These are phyloP conservation scores for Drosophila koepferae DNA, from an alignment of 2,888 invertebrate species.

Conservation along the genomic window DNA sequence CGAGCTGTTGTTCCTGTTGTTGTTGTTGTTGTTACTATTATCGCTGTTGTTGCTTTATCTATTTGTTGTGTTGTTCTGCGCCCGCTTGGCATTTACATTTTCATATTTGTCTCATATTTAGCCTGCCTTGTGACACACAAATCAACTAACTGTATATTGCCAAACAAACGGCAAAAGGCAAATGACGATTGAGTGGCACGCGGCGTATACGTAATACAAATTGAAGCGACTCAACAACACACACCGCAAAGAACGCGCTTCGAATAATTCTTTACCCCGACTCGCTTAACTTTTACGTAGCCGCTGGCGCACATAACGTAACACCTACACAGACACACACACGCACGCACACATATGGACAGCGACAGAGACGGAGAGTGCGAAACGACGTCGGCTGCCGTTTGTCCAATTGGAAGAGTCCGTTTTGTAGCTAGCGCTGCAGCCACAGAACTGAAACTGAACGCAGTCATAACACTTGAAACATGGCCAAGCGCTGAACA, in stretches of 20 bases:
- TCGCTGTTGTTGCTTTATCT: constrained; percentile 59
- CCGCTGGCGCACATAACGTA: constrained; percentile 13
- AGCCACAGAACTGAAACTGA: constrained; percentile 70
- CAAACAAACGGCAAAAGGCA: constrained; percentile 56
- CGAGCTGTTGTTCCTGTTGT: no score
- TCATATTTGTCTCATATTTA: constrained; percentile 68
- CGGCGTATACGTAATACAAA: constrained; percentile 75
- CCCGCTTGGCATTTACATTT: constrained; percentile 63
- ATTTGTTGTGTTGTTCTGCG: constrained; percentile 38
- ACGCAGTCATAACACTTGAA: constrained; percentile 63
- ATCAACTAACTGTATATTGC: constrained; percentile 50
- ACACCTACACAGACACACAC: neutral
- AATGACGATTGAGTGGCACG: constrained; percentile 52
- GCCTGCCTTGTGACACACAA: constrained; percentile 67
- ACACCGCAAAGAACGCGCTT: constrained; percentile 48
- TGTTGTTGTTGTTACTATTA: constrained; percentile 32
- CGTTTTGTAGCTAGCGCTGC: constrained; percentile 67
- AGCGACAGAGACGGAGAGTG: neutral
- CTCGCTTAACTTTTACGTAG: constrained; percentile 39
- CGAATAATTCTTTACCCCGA: constrained; percentile 37
- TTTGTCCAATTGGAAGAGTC: constrained; percentile 24
- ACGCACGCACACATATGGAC: neutral
- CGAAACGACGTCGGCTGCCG: constrained; percentile 4
- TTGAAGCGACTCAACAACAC: constrained; percentile 34
- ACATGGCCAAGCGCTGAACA: constrained; percentile 69